phyloP scores from a whole-genome alignment of 2,113 vertebrate species.

The Malurus alboscapulatus region DNA sequence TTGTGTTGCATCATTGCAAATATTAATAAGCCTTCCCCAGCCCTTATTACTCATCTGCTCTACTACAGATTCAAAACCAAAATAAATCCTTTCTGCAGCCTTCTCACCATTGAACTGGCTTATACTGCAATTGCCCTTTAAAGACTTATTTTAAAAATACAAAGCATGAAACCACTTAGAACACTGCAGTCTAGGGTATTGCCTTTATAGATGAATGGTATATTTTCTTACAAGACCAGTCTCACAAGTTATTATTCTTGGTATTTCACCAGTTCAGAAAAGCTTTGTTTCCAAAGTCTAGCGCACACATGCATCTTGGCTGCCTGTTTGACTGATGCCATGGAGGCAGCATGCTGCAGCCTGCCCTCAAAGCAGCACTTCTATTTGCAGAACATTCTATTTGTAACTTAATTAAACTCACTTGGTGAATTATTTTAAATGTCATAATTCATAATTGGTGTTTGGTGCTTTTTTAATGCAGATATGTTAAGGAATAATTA shows the following conservation, averaged over 20 bases:
- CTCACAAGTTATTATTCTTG: not conserved
- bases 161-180: not conserved
- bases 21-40: not conserved
- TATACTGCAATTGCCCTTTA: not conserved
- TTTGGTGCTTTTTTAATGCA: not conserved
- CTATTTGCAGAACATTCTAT: slow-evolving; percentile 16
- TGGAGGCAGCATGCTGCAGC: not conserved
- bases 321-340: not conserved
- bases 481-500: slow-evolving; percentile 30
- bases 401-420: slow-evolving; percentile 32
- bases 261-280: not conserved
- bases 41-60: not conserved
- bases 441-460: slow-evolving; percentile 7
- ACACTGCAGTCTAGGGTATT: not conserved
- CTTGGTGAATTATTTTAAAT: slow-evolving; percentile 26
- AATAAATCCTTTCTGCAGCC: not conserved
- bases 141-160: not conserved
- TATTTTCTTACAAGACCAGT: not conserved
- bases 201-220: not conserved
- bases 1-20: not conserved
- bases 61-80: not conserved
- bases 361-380: slow-evolving; percentile 1
- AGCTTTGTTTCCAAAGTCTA: not conserved
- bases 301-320: not conserved
- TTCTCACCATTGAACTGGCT: not conserved